phyloP scores from a whole-genome alignment of 2,113 vertebrate genomes.

The Leptodactylus fuscus region DNA sequence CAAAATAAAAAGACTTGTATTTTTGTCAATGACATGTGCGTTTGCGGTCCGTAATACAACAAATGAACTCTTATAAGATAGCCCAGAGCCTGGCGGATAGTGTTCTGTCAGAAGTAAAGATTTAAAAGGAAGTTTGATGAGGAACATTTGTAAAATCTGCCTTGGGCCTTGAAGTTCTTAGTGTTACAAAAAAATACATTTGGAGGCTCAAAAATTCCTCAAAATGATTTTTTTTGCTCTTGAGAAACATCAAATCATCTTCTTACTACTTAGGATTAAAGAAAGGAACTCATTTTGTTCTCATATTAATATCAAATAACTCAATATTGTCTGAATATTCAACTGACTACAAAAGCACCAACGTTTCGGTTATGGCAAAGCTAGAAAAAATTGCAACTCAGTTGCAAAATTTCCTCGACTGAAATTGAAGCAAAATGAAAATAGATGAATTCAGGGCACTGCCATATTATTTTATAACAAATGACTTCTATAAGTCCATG shows the following conservation, averaged over 20 bases:
- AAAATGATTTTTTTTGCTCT: constrained; percentile 33
- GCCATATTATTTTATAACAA: no score
- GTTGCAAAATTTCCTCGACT: no score
- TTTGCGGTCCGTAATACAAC: constrained; percentile 40
- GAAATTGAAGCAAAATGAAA: no score
- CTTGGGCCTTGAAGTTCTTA: constrained; percentile 46
- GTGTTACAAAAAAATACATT: constrained; percentile 40
- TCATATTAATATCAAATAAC: neutral
- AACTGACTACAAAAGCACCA: neutral
- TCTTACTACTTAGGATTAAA: constrained; percentile 38
- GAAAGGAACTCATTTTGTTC: constrained; percentile 22
- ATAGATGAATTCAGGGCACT: no score
- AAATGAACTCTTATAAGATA: constrained; percentile 42
- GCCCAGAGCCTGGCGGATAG: constrained; percentile 40
- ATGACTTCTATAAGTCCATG: no score
- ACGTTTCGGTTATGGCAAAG: neutral
- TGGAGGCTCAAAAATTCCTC: constrained; percentile 23
- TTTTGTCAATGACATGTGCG: constrained; percentile 45
- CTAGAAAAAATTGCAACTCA: neutral
- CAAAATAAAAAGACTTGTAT: neutral
- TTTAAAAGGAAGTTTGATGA: constrained; percentile 56
- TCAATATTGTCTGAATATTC: neutral
- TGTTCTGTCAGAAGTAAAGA: constrained; percentile 45
- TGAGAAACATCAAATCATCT: constrained; percentile 30
- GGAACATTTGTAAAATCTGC: constrained; percentile 51